Conservation (phyloP, 2,888 invertebrate genomes). For the Plagiodera versicolora region DNA sequence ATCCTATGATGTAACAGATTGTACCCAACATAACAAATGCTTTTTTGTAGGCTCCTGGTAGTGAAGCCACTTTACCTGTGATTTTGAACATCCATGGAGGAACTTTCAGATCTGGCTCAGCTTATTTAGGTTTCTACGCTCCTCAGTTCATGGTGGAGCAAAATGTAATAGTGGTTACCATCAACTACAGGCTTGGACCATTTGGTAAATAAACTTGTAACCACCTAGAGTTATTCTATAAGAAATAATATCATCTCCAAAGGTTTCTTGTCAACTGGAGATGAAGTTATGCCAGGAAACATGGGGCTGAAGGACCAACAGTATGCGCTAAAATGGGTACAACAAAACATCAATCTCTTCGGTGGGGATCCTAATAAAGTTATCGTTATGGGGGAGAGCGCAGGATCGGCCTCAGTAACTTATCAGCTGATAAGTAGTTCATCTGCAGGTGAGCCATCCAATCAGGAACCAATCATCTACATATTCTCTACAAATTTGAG, state of each 20-base stretch:
- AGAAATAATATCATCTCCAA: not conserved
- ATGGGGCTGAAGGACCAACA: conserved; percentile 26
- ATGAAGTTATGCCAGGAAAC: conserved; percentile 33
- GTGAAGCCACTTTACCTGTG: conserved; percentile 15
- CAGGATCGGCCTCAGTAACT: conserved; percentile 27
- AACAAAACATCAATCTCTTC: conserved; percentile 23
- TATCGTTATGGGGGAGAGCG: conserved; percentile 24
- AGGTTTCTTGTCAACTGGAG: conserved; percentile 36
- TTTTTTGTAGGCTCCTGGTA: conserved; percentile 14
- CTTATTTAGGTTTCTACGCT: conserved; percentile 14
- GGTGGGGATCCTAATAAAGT: conserved; percentile 27
- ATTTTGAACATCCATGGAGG: conserved; percentile 38
- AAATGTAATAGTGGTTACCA: conserved; percentile 34
- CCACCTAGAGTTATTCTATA: too few species aligned
- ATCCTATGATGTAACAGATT: too few species aligned
- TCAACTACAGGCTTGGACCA: conserved; percentile 39
- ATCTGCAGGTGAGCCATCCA: conserved; percentile 26
- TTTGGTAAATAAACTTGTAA: conserved; percentile 34
- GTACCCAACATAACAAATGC: not conserved
- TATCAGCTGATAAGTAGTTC: conserved; percentile 23
- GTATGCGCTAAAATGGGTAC: conserved; percentile 25
- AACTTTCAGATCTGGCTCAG: conserved; percentile 32
- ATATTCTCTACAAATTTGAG: too few species aligned
- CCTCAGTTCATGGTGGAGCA: conserved; percentile 37
- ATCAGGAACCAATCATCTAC: too few species aligned